Base-by-base conservation (phyloP, 2,888 invertebrate species). In the Pherbina coryleti region DNA sequence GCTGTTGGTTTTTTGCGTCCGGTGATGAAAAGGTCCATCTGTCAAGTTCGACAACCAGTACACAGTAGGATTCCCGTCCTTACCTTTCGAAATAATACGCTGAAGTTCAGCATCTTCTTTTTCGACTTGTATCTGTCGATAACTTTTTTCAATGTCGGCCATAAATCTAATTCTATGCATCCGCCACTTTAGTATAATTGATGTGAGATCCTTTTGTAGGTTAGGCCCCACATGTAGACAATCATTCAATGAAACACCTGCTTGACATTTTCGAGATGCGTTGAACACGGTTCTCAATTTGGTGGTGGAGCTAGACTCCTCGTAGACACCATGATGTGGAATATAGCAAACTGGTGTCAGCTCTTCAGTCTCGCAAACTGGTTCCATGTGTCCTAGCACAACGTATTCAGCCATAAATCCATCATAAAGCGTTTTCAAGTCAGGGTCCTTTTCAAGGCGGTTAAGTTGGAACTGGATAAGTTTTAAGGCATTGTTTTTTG, bases 71-170 rank as follows among this genome's bases (percentile, higher is more conserved):
- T 78, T 53, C n/a, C 55, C 71, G 22, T 75, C 9, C 1, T 75
- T 25, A 28, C 69, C 73, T 25, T 49, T 55, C 79, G 79, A 81
- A 9, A 79, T 75, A 57, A 80, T 79, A n/a, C 76, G 62, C 25
- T 79, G 78, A 78, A 80, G 76, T 17, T 79, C 77, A 17, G 80
- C 79, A 72, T 80, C 77, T 5, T 57, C 55, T 57, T 53, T 51
- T n/a, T 75, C 55, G 1, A 81, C 82, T 3, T 77, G 51, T 53
- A 81, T 81, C 49, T 80, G 75, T 14, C 71, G 73, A 79, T 77
- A 81, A 8, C 79, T 78, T 25, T 79, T 82, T 64, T 78, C 79
- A n/a, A 80, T 82, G 57, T 81, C 82, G 14, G 80, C 78, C 64
- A 79, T 82, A 28, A 81, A 78, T 17, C 71, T 80, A 14, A 82